Percentiles rank a stretch among this genome's conserved stretches.
Conservation (phyloP, 2,888 invertebrate species). For the Acleris sparsana region DNA sequence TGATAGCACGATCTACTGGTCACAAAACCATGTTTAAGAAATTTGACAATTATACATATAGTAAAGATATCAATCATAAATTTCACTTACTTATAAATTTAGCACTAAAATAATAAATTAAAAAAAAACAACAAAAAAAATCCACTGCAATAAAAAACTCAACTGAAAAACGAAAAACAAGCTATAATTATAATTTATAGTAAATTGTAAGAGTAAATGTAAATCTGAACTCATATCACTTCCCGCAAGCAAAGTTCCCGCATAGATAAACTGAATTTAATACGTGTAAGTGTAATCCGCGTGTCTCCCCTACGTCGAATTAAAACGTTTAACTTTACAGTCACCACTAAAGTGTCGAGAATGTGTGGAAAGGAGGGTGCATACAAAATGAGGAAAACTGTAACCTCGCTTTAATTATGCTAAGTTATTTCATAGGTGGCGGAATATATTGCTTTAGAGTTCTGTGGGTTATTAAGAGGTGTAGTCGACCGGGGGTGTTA, state of each 20-base stretch:
- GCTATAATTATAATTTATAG: no score
- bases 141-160: no score
- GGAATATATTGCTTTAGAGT: conserved; percentile 35
- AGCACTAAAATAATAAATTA: no score
- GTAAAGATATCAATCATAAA: no score
- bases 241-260: conserved; percentile 28
- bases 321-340: conserved; percentile 33
- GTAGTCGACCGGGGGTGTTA: conserved; percentile 23
- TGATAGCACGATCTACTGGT: no score
- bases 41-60: no score
- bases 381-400: conserved; percentile 39
- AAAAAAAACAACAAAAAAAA: no score
- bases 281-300: conserved; percentile 33
- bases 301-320: conserved; percentile 33
- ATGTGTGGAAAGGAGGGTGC: conserved; percentile 38
- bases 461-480: conserved; percentile 27
- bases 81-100: no score
- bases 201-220: no score
- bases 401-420: conserved; percentile 37
- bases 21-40: no score
- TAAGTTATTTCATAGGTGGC: conserved; percentile 37
- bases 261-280: conserved; percentile 35
- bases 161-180: no score
- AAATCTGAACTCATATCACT: conserved; percentile 28
- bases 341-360: conserved; percentile 36